Conservation (phyloP, 2,113 vertebrate genomes). For the Myocastor coypus region DNA sequence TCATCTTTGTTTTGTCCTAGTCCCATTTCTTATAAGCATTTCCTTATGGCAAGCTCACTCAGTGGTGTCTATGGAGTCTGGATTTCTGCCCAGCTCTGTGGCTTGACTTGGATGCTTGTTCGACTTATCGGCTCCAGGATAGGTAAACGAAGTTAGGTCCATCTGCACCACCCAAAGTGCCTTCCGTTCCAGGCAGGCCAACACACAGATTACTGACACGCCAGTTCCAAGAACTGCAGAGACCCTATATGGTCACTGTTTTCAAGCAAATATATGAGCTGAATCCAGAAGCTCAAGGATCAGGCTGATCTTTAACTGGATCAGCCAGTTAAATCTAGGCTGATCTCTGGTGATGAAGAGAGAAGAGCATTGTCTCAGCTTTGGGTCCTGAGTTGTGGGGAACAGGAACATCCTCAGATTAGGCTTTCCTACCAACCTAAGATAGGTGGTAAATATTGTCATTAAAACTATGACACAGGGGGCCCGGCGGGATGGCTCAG, state of each 20-base stretch:
- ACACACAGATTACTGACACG: background rate
- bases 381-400: background rate
- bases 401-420: background rate
- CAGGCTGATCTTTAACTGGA: no score
- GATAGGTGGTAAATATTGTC: background rate
- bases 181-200: background rate
- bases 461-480: constrained; percentile 36
- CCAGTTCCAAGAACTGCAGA: background rate
- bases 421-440: background rate
- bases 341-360: background rate
- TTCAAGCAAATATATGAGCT: background rate
- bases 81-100: background rate
- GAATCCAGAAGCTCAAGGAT: background rate
- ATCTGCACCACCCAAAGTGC: background rate
- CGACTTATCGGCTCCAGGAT: background rate
- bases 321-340: background rate
- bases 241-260: background rate
- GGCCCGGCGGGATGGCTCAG: no score
- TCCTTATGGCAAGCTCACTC: background rate
- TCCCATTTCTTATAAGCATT: background rate
- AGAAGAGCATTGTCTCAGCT: constrained; percentile 9
- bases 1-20: constrained; percentile 21
- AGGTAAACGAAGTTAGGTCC: no score
- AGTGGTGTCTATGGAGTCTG: background rate
- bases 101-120: background rate